Percentiles rank a stretch among this genome's conserved stretches.
These are phyloP conservation scores for Plectropomus leopardus DNA, from an alignment of 2,113 vertebrate genomes.

Conservation along the genomic window DNA sequence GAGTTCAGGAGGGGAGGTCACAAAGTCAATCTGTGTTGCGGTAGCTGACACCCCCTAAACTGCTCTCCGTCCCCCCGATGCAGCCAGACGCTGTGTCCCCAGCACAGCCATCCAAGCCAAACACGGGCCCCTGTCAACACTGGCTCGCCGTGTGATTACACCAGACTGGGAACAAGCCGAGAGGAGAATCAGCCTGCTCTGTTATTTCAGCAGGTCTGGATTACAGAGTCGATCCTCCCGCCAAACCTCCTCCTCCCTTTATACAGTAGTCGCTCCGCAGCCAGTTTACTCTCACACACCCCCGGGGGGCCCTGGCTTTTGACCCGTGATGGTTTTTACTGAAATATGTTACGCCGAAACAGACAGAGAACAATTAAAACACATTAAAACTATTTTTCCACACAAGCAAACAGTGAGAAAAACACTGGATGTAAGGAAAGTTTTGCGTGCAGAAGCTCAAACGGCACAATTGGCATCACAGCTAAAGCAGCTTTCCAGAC, in stretches of 20 bases:
- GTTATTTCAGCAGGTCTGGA: slow-evolving; percentile 82
- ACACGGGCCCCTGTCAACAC: slow-evolving; percentile 75
- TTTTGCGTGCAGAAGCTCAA: background rate
- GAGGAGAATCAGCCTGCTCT: slow-evolving; percentile 61
- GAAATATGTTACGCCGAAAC: slow-evolving; percentile 1
- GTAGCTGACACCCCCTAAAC: slow-evolving; percentile 27
- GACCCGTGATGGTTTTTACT: slow-evolving; percentile 45
- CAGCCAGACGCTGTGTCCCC: slow-evolving; percentile 69
- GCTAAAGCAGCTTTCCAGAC: background rate
- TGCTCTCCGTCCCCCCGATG: background rate
- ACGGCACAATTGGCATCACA: background rate
- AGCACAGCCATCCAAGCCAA: slow-evolving; percentile 72
- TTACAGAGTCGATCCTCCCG: slow-evolving; percentile 66
- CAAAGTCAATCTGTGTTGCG: slow-evolving; percentile 47
- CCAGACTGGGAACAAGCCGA: slow-evolving; percentile 65
- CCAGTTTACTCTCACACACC: slow-evolving; percentile 62
- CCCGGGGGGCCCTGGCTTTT: slow-evolving; percentile 58
- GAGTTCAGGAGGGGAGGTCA: slow-evolving; percentile 39
- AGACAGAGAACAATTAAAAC: slow-evolving; percentile 14
- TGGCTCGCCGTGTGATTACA: slow-evolving; percentile 70
- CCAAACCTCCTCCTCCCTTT: slow-evolving; percentile 51
- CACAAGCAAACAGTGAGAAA: background rate
- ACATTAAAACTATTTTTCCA: background rate
- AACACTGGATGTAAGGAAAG: background rate
- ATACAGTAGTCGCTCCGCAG: slow-evolving; percentile 71